A percentile compares a stretch with the other conserved stretches of the same genome.
Evolutionary conservation across 2,113 vertebrate genomes (phyloP).

Genomic region (Sylvia atricapilla): DNA sequence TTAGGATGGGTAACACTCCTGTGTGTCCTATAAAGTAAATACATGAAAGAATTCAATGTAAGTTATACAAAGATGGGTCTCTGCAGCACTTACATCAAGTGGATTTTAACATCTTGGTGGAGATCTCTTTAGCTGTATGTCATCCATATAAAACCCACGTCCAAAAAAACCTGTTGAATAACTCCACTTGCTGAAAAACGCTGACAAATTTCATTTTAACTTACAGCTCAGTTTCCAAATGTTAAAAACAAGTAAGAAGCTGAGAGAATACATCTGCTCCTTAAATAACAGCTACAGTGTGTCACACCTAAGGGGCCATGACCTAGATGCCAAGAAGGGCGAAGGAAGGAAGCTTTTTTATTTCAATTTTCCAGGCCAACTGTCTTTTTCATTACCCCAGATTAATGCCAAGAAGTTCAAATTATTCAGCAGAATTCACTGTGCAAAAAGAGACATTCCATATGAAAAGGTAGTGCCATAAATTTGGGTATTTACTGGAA

Average conservation of each 20-base stretch:
- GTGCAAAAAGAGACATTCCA: neutral
- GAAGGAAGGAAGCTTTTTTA: neutral
- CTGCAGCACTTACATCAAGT: neutral
- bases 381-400: neutral
- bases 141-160: neutral
- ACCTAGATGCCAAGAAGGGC: neutral
- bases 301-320: neutral
- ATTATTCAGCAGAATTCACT: neutral
- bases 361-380: neutral
- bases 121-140: neutral
- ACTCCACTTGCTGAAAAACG: neutral
- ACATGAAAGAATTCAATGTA: neutral
- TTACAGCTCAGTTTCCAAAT: neutral
- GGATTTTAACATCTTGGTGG: neutral
- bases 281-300: neutral
- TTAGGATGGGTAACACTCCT: neutral
- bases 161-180: neutral
- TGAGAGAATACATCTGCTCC: neutral
- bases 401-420: neutral
- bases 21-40: neutral
- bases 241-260: neutral
- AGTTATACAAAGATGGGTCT: neutral
- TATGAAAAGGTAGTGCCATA: neutral
- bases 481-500: neutral
- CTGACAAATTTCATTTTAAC: neutral